Evolutionary conservation across 2,888 invertebrate genomes (phyloP), one percentile per base, ranked within the genome.

Genomic region (Plebejus argus): DNA sequence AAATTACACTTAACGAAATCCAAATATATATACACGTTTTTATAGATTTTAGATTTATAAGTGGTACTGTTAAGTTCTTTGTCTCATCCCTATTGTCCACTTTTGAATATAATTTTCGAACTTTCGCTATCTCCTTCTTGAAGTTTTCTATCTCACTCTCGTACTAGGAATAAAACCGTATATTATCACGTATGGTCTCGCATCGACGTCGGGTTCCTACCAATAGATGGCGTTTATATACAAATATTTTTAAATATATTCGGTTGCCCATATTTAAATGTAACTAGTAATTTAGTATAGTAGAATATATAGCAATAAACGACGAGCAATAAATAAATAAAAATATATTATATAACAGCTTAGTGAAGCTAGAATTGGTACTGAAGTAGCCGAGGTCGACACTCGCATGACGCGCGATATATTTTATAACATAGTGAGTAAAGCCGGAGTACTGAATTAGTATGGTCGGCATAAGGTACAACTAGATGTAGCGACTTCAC

Each of bases 1-100:
- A 94, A 94, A 94, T 92, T 94, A 94, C 90, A 90, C 85, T 88
- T 92, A 92, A 92, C 89, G 87, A 90, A 91, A 92, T 92, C 90
- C 90, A 92, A 92, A 93, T 93, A 93, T 93, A 91, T 93, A 92
- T 92, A 93, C 90, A 92, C 90, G 87, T 87, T 89, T 91, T 90
- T 90, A 89, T 92, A 91, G 91, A 85, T 83, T 84, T 56, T 90
- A 90, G 89, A 88, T 79, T 86, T 84, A 82, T 88, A 86, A 86
- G 85, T 81, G 83, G 80, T 83, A 81, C 78, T 77, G 79, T 84
- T 85, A 83, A 83, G 84, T 85, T 86, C 81, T 83, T 82, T 85
- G 81, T 79, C 80, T 76, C 77, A 76, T 72, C 76, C 74, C 70
- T 56, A 45, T 70, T 71, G 33, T 76, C 28, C 15, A 58, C 20